These are phyloP conservation scores for Amiota communis DNA, from an alignment of 2,888 invertebrate genomes.

Conservation along the genomic window DNA sequence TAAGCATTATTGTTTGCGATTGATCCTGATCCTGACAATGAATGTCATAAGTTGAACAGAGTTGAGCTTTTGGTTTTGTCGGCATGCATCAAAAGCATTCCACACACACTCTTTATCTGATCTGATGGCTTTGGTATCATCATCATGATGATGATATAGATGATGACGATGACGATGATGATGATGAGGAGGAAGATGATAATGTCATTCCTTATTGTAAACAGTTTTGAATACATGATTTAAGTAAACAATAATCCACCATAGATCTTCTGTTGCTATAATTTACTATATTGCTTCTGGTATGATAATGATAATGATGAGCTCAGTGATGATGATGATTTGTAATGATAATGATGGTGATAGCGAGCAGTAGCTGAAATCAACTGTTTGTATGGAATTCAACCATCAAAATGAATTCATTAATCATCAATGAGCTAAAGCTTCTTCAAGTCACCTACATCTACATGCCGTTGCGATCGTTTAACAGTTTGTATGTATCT, in stretches of 20 bases:
- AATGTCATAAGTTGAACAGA: constrained; percentile 19
- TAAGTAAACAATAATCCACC: too few species aligned
- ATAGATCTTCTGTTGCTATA: too few species aligned
- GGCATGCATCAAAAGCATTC: constrained; percentile 22
- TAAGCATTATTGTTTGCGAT: background rate
- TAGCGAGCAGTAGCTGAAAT: constrained; percentile 9
- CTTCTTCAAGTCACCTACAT: background rate
- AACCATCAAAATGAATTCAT: constrained; percentile 1
- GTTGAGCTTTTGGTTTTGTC: constrained; percentile 1
- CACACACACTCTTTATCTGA: constrained; percentile 16
- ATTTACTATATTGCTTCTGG: too few species aligned
- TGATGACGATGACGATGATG: too few species aligned
- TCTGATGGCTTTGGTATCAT: background rate
- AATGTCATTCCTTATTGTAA: background rate
- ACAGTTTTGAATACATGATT: background rate
- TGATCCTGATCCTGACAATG: constrained; percentile 14
- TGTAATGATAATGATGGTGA: background rate
- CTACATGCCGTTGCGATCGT: constrained; percentile 23
- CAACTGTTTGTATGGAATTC: constrained; percentile 14
- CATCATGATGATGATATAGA: background rate
- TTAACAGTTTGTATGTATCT: constrained; percentile 61
- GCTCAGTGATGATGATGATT: too few species aligned
- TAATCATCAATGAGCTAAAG: constrained; percentile 29
- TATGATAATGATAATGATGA: too few species aligned
- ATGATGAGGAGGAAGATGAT: background rate